phyloP scores from a whole-genome alignment of 2,888 invertebrate species.

The Smittia aterrima region DNA sequence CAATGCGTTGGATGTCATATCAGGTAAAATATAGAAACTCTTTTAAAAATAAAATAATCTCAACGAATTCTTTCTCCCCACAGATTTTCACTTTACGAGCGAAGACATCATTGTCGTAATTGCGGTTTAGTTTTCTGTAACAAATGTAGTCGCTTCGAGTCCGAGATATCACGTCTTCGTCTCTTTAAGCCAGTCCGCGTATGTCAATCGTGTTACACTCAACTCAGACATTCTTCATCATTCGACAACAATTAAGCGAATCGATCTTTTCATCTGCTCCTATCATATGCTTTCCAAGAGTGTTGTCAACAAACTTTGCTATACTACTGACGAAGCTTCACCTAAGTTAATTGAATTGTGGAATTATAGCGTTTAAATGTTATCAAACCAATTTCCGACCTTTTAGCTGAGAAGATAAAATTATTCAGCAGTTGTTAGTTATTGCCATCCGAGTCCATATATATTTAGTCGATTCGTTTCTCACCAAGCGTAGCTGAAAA shows the following conservation, averaged over 20 bases:
- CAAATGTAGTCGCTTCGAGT: constrained; percentile 94
- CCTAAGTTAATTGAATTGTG: too few species aligned
- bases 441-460: not conserved
- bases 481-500: constrained; percentile 19
- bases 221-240: constrained; percentile 51
- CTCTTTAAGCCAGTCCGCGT: constrained; percentile 94
- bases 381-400: not conserved
- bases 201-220: constrained; percentile 84
- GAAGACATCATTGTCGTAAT: constrained; percentile 95
- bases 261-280: not conserved
- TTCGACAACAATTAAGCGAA: constrained; percentile 16
- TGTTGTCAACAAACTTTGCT: too few species aligned
- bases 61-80: not conserved
- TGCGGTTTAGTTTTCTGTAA: constrained; percentile 98
- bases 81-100: constrained; percentile 90
- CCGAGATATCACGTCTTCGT: constrained; percentile 89
- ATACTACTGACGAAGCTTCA: too few species aligned
- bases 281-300: too few species aligned
- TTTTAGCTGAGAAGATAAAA: not conserved
- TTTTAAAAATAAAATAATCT: not conserved
- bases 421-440: constrained; percentile 3
- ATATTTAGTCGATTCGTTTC: constrained; percentile 9
- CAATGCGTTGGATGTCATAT: constrained; percentile 84
- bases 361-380: not conserved
- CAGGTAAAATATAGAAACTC: constrained; percentile 55